These are phyloP conservation scores for Forbesichthys papilliferus DNA, from an alignment of 2,113 vertebrate species.

Conservation along the genomic window DNA sequence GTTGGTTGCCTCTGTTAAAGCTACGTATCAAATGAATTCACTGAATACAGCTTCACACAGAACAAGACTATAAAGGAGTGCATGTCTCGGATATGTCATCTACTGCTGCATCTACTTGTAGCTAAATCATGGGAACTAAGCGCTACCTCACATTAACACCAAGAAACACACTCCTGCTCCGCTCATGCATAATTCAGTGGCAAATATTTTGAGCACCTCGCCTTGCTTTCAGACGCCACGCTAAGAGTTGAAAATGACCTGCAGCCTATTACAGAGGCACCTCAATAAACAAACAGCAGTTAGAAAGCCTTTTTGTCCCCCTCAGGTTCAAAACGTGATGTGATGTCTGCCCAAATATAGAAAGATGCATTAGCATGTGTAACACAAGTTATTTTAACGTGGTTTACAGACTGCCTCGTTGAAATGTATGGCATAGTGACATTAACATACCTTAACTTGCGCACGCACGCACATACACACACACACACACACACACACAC, in stretches of 20 bases:
- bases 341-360: conserved; percentile 18
- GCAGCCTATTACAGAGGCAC: conserved; percentile 36
- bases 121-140: conserved; percentile 36
- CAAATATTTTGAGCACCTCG: conserved; percentile 32
- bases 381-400: neutral
- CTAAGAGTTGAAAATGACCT: conserved; percentile 39
- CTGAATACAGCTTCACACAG: neutral
- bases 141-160: conserved; percentile 35
- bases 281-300: conserved; percentile 35
- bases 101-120: conserved; percentile 11
- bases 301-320: conserved; percentile 13
- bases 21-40: no score
- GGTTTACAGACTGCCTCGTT: neutral
- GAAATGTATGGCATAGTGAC: neutral
- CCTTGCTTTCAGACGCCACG: conserved; percentile 39
- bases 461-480: no score
- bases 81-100: conserved; percentile 12
- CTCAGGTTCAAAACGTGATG: conserved; percentile 7
- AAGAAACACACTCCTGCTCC: conserved; percentile 28
- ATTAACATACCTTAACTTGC: neutral
- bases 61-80: conserved; percentile 30
- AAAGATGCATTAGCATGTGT: neutral
- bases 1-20: no score
- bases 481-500: neutral
- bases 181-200: conserved; percentile 61